Evolutionary conservation across 2,797 vertebrate genomes (phyloP), one percentile per base, ranked within the genome.

Genomic region (Rhabdophis nuchalis): DNA sequence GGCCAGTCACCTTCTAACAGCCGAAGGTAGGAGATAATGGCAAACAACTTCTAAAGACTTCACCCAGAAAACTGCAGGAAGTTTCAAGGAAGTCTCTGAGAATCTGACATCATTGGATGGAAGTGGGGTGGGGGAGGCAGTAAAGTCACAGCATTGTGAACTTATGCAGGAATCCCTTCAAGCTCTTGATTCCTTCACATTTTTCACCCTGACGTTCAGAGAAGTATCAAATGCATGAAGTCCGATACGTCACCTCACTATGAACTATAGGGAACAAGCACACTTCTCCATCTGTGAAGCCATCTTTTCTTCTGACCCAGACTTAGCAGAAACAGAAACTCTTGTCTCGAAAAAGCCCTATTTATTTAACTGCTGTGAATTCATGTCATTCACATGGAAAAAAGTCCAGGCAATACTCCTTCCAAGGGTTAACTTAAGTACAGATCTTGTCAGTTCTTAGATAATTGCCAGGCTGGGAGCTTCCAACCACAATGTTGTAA

Each of bases 261-360:
- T 91, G 86, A 41, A 86, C 92, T 53, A 86, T 3, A 36, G 87
- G 25, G 61, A 88, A 93, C 64, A 68, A 88, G 61, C 50, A 2
- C 54, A 90, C 92, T 92, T 94, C 88, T 92, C 68, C 93, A 94
- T n/a, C 93, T 91, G 87, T 89, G 92, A 93, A 85, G 85, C 91
- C 41, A 90, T 57, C 36, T 50, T 50, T 50, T 50, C 46, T 50
- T 50, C 46, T 50, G 46, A 50, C 46, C 46, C 46, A 50, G 46
- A 5, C 46, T 50, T 50, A 50, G 46, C 46, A 50, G 46, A 50
- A 50, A 50, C 46, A 50, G 46, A 50, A 50, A 50, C 46, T 0
- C 46, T 50, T 50, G 46, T 50, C 46, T 6, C 46, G 5, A 50
- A 50, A 50, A 50, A 50, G 7, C 1, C 46, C 46, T 7, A 50